phyloP scores from a whole-genome alignment of 1,140 invertebrate genomes.

The Riptortus pedestris region DNA sequence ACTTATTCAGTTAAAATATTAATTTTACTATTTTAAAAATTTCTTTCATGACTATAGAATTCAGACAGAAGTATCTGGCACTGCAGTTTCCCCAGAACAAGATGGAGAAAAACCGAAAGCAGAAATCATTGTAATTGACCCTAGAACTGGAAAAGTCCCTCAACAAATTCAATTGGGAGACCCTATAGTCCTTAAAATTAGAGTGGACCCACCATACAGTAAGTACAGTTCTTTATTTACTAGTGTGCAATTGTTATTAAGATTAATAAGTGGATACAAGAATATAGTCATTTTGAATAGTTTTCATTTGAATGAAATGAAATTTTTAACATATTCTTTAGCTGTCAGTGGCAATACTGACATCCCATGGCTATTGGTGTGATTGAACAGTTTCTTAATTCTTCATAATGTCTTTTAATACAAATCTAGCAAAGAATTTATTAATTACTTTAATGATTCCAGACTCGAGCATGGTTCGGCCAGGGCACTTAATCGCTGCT shows the following conservation, averaged over 20 bases:
- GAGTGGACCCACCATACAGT: conserved; percentile 39
- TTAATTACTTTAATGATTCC: too few species aligned
- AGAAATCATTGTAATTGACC: conserved; percentile 31
- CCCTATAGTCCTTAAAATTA: conserved; percentile 38
- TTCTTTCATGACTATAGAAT: too few species aligned
- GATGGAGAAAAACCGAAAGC: conserved; percentile 19
- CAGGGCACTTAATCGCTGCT: conserved; percentile 44
- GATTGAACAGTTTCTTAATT: too few species aligned
- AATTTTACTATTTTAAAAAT: background rate
- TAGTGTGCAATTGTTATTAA: too few species aligned
- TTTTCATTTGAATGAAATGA: too few species aligned
- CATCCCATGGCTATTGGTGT: too few species aligned
- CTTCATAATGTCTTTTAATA: too few species aligned
- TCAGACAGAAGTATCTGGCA: conserved; percentile 18
- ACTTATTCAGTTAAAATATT: background rate
- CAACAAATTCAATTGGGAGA: conserved; percentile 39
- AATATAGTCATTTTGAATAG: too few species aligned
- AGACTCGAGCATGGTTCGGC: conserved; percentile 46
- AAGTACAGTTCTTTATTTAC: conserved; percentile 22
- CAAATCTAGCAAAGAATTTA: too few species aligned
- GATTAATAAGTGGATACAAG: too few species aligned
- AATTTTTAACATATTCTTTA: too few species aligned
- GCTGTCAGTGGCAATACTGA: too few species aligned
- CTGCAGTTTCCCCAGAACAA: background rate
- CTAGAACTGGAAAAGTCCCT: conserved; percentile 27